phyloP scores from a whole-genome alignment of 2,113 vertebrate species.

The Prochilodus magdalenae region DNA sequence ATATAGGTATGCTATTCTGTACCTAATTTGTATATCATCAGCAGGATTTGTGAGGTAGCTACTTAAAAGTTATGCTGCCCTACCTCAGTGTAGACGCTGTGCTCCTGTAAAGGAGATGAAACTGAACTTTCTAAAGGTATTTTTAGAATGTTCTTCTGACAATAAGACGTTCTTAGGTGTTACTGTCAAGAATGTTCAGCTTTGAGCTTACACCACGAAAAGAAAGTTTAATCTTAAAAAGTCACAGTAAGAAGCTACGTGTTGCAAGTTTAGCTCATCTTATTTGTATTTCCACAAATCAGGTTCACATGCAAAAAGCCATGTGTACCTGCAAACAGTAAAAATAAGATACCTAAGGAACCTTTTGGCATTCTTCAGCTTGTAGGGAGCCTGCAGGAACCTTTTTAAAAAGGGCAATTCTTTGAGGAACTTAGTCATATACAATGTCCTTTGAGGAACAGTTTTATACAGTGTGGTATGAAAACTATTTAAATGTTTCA shows the following conservation, averaged over 20 bases:
- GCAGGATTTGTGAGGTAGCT: neutral
- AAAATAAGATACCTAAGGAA: too few relatives aligned
- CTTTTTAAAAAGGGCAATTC: too few relatives aligned
- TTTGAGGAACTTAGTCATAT: too few relatives aligned
- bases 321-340: neutral
- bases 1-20: too few relatives aligned
- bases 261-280: neutral
- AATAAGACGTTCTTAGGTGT: neutral
- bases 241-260: neutral
- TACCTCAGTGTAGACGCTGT: neutral
- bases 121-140: too few relatives aligned
- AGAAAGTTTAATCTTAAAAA: neutral
- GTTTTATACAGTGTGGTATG: too few relatives aligned
- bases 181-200: neutral
- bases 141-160: neutral
- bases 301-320: neutral
- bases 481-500: too few relatives aligned
- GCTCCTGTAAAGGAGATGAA: too few relatives aligned
- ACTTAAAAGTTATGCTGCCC: neutral
- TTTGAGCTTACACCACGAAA: neutral
- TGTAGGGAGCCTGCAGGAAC: too few relatives aligned
- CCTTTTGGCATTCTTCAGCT: too few relatives aligned
- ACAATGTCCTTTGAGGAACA: too few relatives aligned
- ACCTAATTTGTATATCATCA: too few relatives aligned
- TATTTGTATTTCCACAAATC: neutral